These are phyloP conservation scores for Catharus fuscescens DNA, from an alignment of 2,113 vertebrate species.

Conservation along the genomic window DNA sequence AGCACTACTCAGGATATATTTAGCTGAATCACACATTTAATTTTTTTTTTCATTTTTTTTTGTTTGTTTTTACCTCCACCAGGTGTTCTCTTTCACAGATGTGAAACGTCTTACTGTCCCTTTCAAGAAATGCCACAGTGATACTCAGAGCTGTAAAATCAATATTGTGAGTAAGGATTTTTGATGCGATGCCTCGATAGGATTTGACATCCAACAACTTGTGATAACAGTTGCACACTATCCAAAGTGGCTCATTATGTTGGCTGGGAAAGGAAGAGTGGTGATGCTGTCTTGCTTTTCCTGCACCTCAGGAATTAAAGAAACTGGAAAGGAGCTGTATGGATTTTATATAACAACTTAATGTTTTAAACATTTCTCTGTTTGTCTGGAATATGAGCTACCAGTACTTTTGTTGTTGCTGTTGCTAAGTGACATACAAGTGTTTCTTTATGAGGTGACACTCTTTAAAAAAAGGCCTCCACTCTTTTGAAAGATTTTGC, in stretches of 20 bases:
- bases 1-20: not conserved
- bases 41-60: not conserved
- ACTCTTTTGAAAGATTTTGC: not conserved
- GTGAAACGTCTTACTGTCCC: not conserved
- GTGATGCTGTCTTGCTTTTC: not conserved
- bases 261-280: not conserved
- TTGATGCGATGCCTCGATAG: not conserved
- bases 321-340: not conserved
- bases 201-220: not conserved
- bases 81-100: not conserved
- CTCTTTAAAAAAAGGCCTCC: not conserved
- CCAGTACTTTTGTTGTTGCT: not conserved
- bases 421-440: slow-evolving; percentile 30
- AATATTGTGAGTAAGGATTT: not conserved
- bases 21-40: not conserved
- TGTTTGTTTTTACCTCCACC: not conserved
- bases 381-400: slow-evolving; percentile 26
- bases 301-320: not conserved
- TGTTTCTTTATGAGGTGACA: slow-evolving; percentile 11
- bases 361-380: slow-evolving; percentile 31
- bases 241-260: not conserved
- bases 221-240: not conserved
- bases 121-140: not conserved
- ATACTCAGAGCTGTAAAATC: not conserved
- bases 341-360: slow-evolving; percentile 12